Percentiles rank a stretch among this genome's conserved stretches.
phyloP scores from a whole-genome alignment of 2,888 invertebrate species.

The Cosmorhoe ocellata region DNA sequence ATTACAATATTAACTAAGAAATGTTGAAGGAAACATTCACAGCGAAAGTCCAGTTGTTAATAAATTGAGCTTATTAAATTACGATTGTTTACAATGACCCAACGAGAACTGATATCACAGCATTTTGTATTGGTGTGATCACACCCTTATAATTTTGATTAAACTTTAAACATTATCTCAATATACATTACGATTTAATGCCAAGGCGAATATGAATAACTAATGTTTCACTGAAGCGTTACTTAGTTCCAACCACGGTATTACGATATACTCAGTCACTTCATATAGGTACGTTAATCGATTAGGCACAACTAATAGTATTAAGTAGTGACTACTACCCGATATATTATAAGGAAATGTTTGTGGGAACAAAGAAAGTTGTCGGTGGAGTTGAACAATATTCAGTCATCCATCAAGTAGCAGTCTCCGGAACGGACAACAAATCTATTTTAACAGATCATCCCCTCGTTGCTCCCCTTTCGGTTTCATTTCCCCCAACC shows the following conservation, averaged over 20 bases:
- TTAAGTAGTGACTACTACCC: slow-evolving; percentile 55
- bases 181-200: slow-evolving; percentile 46
- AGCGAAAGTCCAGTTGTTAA: too few species aligned
- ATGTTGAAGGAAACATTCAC: too few species aligned
- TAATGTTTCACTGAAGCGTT: slow-evolving; percentile 40
- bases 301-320: slow-evolving; percentile 45
- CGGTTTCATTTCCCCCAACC: slow-evolving; percentile 51
- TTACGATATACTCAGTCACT: slow-evolving; percentile 68
- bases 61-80: too few species aligned
- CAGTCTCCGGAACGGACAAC: slow-evolving; percentile 69
- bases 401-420: slow-evolving; percentile 72
- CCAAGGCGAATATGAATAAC: slow-evolving; percentile 45
- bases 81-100: slow-evolving; percentile 41
- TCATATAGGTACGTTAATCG: slow-evolving; percentile 58
- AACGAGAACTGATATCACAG: slow-evolving; percentile 79
- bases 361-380: slow-evolving; percentile 42
- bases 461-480: slow-evolving; percentile 71
- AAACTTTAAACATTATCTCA: slow-evolving; percentile 35
- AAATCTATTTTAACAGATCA: slow-evolving; percentile 78
- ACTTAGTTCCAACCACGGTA: slow-evolving; percentile 38
- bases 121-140: slow-evolving; percentile 69
- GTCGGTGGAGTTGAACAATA: slow-evolving; percentile 59
- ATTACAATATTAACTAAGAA: too few species aligned
- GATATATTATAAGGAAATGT: slow-evolving; percentile 25
- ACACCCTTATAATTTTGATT: slow-evolving; percentile 58